phyloP scores from a whole-genome alignment of 2,888 invertebrate genomes.

The Tricholauxania praeusta region DNA sequence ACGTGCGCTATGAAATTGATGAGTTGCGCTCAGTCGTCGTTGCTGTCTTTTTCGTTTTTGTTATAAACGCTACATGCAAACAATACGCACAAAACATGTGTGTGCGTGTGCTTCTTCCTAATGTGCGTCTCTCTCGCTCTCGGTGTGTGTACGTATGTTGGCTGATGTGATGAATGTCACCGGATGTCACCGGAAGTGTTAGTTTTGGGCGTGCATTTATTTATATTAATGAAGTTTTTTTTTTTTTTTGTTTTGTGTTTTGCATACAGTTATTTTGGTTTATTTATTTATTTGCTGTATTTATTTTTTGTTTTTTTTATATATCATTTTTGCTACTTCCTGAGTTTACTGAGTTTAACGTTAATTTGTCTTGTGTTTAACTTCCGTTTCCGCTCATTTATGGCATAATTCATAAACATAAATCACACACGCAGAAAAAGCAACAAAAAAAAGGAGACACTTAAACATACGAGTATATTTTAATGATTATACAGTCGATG shows the following conservation, averaged over 20 bases:
- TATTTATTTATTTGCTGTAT: background rate
- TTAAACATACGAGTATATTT: background rate
- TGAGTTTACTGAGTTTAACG: background rate
- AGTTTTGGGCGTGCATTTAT: constrained; percentile 1
- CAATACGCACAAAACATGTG: background rate
- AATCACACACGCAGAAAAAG: background rate
- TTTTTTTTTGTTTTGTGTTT: too few relatives aligned
- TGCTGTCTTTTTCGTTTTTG: too few relatives aligned
- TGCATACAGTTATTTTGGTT: background rate
- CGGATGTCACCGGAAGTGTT: constrained; percentile 30
- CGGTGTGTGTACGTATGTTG: too few relatives aligned
- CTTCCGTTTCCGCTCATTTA: constrained; percentile 20
- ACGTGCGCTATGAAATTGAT: background rate
- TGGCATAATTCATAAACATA: background rate
- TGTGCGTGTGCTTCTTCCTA: background rate
- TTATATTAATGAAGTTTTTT: background rate
- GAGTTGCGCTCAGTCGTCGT: background rate
- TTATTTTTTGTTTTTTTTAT: background rate
- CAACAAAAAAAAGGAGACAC: background rate
- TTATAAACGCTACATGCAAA: too few relatives aligned
- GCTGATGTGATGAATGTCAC: constrained; percentile 11
- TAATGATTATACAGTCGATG: background rate
- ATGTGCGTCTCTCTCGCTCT: background rate
- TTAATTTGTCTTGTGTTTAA: constrained; percentile 8
- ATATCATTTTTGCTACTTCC: background rate